Percentiles rank a stretch among this genome's conserved stretches.
phyloP scores from a whole-genome alignment of 2,113 vertebrate species.

The Mystacornis crossleyi region DNA sequence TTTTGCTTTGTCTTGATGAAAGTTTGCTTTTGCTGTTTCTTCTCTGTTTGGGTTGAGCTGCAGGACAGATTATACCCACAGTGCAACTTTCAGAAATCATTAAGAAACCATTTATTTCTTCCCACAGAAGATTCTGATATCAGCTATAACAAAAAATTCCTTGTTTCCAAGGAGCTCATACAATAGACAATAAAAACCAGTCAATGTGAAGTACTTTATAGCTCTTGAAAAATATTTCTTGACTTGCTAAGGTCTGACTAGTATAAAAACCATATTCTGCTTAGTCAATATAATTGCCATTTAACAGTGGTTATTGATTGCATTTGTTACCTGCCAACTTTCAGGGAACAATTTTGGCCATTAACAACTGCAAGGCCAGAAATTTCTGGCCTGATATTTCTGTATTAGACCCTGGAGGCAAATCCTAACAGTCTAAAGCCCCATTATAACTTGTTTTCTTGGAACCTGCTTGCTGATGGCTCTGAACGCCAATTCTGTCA shows the following conservation, averaged over 20 bases:
- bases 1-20: not conserved
- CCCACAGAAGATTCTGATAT: not conserved
- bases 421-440: not conserved
- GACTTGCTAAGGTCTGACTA: not conserved
- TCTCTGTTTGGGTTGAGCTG: not conserved
- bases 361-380: not conserved
- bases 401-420: not conserved
- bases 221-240: not conserved
- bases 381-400: not conserved
- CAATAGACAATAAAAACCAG: not conserved
- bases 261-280: not conserved
- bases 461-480: not conserved
- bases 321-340: not conserved
- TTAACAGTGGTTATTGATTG: not conserved
- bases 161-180: not conserved
- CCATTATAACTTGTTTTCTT: not conserved
- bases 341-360: not conserved
- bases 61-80: not conserved
- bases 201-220: not conserved
- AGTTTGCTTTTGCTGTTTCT: not conserved
- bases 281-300: constrained; percentile 17
- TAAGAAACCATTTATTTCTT: constrained; percentile 7
- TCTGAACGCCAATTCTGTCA: not conserved
- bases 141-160: not conserved
- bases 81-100: not conserved